Evolutionary conservation across 2,797 vertebrate genomes (phyloP), one percentile per base, ranked within the genome.

Genomic region (Crocodylus rhombifer): DNA sequence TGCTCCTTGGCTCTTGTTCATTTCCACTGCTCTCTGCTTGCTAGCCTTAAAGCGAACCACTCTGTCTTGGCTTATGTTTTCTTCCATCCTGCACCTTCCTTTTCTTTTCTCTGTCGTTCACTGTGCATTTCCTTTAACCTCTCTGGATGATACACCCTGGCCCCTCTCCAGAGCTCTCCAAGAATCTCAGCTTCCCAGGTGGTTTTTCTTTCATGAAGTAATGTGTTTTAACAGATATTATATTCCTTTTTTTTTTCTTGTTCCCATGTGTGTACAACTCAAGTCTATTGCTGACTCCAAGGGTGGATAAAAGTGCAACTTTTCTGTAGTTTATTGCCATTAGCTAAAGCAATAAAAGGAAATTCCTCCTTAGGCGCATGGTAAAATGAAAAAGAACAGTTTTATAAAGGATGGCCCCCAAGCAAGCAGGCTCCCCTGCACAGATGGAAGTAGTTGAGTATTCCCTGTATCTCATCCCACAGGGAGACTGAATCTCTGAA

Each of bases 391-490:
- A 13, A 23, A 56, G 4, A 3, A 5, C 28, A 26, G 14, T 51
- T 18, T 5, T 8, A 1, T n/a, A 1, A 26, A 11, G 76, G 28
- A 9, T 18, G 58, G 28, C 73, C 78, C 9, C 1, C 5, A 11
- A 63, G 71, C 5, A 4, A 58, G 58, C 81, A 64, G 55, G 42
- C 74, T 55, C 62, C 85, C 6, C 8, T 4, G 84, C 3, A 0
- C 4, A 36, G 16, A 4, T 6, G n/a, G 75, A 7, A 56, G 12
- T 62, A 2, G 5, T 0, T 5, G 55, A 16, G 6, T 3, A 14
- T 55, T 55, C 61, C 3, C 0, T 14, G 1, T 30, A 23, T 4
- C 5, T 6, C 1, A 3, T 23, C 63, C 57, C 56, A 4, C 0
- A 1, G 5, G 56, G 51, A 55, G 28, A 73, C 12, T 55, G 36